These are phyloP conservation scores for Sphaerophoria rueppellii DNA, from an alignment of 2,888 invertebrate genomes.

Conservation along the genomic window DNA sequence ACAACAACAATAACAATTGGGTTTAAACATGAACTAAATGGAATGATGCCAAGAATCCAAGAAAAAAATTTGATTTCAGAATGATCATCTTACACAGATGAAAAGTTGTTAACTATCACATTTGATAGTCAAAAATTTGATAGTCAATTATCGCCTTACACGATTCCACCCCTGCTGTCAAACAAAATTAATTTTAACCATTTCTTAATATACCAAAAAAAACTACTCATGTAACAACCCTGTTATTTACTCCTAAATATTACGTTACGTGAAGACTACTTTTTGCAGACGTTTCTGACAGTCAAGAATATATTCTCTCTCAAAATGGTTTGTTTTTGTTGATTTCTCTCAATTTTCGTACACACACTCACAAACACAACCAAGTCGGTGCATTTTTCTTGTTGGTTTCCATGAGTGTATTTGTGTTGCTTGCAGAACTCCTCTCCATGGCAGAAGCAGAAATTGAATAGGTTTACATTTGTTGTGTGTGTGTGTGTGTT, in stretches of 20 bases:
- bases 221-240: slow-evolving; percentile 14
- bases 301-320: slow-evolving; percentile 31
- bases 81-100: too few relatives aligned
- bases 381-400: slow-evolving; percentile 19
- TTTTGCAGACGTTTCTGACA: slow-evolving; percentile 46
- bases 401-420: not conserved
- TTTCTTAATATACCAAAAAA: too few relatives aligned
- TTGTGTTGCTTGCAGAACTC: slow-evolving; percentile 44
- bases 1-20: too few relatives aligned
- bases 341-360: slow-evolving; percentile 50
- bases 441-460: slow-evolving; percentile 4
- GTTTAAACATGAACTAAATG: too few relatives aligned
- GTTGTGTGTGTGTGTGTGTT: slow-evolving; percentile 10
- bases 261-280: slow-evolving; percentile 46
- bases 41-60: too few relatives aligned
- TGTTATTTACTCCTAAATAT: slow-evolving; percentile 11
- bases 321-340: slow-evolving; percentile 71
- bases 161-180: too few relatives aligned
- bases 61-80: too few relatives aligned
- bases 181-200: too few relatives aligned
- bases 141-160: too few relatives aligned
- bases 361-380: slow-evolving; percentile 33
- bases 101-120: too few relatives aligned
- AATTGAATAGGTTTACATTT: not conserved
- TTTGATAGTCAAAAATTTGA: too few relatives aligned